phyloP scores from a whole-genome alignment of 2,888 invertebrate species.

The Limnephilus auricula region DNA sequence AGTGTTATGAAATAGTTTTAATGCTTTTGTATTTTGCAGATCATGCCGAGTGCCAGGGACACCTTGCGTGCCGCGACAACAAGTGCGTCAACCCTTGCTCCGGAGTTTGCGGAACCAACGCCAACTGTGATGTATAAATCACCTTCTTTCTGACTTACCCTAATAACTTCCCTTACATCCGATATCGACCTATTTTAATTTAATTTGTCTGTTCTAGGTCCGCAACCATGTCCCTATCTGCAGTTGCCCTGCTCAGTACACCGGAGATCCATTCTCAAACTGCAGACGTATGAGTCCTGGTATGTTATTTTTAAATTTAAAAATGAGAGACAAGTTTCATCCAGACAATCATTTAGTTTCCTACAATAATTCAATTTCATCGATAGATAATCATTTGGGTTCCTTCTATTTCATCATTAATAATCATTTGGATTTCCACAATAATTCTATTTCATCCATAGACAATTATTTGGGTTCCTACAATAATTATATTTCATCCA shows the following conservation, averaged over 20 bases:
- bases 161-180: neutral
- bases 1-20: too few relatives aligned
- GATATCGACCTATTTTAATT: neutral
- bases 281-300: constrained; percentile 88
- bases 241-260: constrained; percentile 86
- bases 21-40: constrained; percentile 73
- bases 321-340: neutral
- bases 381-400: too few relatives aligned
- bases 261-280: constrained; percentile 86
- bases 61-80: constrained; percentile 85
- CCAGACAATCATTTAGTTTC: too few relatives aligned
- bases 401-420: too few relatives aligned
- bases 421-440: too few relatives aligned
- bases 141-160: neutral
- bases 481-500: too few relatives aligned
- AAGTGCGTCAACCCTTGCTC: constrained; percentile 89
- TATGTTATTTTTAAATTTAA: constrained; percentile 69
- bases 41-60: constrained; percentile 85
- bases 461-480: too few relatives aligned
- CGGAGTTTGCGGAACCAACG: constrained; percentile 85
- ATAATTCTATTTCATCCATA: too few relatives aligned
- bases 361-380: too few relatives aligned
- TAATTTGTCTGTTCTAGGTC: constrained; percentile 70
- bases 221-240: constrained; percentile 88
- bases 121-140: constrained; percentile 83